Percentiles rank a stretch among this genome's conserved stretches.
phyloP scores from a whole-genome alignment of 1,140 invertebrate genomes.

The Bacillus rossius region DNA sequence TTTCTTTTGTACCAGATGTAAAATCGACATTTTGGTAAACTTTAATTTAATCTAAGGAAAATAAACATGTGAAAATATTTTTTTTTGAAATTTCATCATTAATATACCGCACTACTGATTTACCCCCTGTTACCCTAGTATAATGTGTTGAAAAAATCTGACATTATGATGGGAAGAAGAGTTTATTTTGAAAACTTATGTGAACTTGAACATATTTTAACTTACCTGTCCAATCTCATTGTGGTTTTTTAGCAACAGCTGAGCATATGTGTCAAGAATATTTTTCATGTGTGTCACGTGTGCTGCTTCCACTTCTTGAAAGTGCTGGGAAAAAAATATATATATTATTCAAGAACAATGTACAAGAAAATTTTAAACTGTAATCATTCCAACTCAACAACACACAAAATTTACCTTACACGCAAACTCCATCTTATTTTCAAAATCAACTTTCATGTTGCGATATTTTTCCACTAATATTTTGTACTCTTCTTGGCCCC shows the following conservation, averaged over 20 bases:
- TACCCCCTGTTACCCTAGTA: no score
- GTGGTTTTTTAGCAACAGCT: slow-evolving; percentile 84
- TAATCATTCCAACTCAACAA: slow-evolving; percentile 1
- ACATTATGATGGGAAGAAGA: no score
- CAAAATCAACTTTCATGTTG: slow-evolving; percentile 84
- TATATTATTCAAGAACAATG: no score
- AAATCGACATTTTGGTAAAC: no score
- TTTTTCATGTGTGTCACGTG: slow-evolving; percentile 94
- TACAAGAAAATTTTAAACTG: not conserved
- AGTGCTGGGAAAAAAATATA: slow-evolving; percentile 56
- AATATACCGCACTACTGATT: no score
- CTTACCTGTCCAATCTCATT: slow-evolving; percentile 72
- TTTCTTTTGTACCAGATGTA: no score
- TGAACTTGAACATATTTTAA: no score
- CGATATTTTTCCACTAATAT: slow-evolving; percentile 84
- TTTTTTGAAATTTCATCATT: no score
- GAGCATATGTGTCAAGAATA: slow-evolving; percentile 84
- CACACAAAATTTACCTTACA: slow-evolving; percentile 61
- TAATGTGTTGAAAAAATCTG: no score
- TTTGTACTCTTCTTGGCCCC: slow-evolving; percentile 92
- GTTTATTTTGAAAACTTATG: no score
- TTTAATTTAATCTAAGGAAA: no score
- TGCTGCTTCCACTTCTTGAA: slow-evolving; percentile 89
- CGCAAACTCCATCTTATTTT: slow-evolving; percentile 88
- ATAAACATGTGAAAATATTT: no score